phyloP scores from a whole-genome alignment of 2,113 vertebrate genomes.

The Dendrocopos noguchii region DNA sequence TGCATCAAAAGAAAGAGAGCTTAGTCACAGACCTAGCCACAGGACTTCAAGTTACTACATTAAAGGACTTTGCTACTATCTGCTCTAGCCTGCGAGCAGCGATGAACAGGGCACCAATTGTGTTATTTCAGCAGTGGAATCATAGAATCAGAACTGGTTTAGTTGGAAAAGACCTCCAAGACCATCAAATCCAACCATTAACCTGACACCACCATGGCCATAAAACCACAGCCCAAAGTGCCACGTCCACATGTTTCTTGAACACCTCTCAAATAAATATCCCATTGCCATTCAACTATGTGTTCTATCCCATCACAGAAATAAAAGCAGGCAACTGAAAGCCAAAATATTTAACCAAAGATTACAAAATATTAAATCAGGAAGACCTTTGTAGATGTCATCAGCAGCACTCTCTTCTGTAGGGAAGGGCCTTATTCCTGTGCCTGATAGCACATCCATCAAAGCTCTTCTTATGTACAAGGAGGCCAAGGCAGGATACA shows the following conservation, averaged over 20 bases:
- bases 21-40: not conserved
- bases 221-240: too few relatives aligned
- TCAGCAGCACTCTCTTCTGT: constrained; percentile 91
- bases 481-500: not conserved
- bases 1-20: not conserved
- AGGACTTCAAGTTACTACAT: not conserved
- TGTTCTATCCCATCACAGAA: too few relatives aligned
- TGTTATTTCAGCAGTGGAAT: not conserved
- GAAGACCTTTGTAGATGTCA: constrained; percentile 93
- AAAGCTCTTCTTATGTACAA: not conserved
- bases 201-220: too few relatives aligned
- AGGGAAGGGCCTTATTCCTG: constrained; percentile 84
- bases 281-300: not conserved
- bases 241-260: too few relatives aligned
- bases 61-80: not conserved
- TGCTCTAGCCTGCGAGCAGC: not conserved
- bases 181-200: too few relatives aligned
- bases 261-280: not conserved
- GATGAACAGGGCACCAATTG: constrained; percentile 6
- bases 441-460: not conserved
- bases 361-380: constrained; percentile 87
- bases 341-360: not conserved
- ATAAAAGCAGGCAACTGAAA: not conserved
- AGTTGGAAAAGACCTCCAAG: too few relatives aligned
- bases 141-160: too few relatives aligned